Conservation (phyloP, 2,113 vertebrate genomes). For the Microtus oregoni region DNA sequence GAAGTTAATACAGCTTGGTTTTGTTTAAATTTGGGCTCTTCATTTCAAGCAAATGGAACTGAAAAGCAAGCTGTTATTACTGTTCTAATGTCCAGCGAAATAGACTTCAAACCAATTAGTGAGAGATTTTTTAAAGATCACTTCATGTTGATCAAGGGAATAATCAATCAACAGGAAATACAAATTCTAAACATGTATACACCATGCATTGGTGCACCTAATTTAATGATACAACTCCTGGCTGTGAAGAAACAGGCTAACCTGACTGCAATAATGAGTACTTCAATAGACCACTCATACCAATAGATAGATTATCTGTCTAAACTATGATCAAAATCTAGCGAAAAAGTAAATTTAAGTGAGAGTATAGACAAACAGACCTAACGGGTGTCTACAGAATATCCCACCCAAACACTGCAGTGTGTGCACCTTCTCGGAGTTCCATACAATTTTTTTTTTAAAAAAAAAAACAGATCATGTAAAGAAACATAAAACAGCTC, state of each 20-base stretch:
- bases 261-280: background rate
- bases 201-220: background rate
- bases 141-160: background rate
- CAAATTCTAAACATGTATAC: background rate
- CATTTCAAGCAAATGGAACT: background rate
- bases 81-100: background rate
- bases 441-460: background rate
- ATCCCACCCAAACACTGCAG: background rate
- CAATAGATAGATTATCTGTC: too few relatives aligned
- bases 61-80: background rate
- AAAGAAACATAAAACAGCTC: background rate
- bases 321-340: background rate
- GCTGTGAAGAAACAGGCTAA: background rate
- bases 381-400: background rate
- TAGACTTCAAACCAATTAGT: background rate
- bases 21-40: background rate
- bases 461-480: too few relatives aligned
- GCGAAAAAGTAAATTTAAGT: background rate
- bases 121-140: background rate
- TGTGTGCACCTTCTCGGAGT: background rate
- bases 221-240: background rate
- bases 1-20: background rate
- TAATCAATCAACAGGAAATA: background rate
- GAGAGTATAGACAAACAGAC: background rate
- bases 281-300: background rate